Evolutionary conservation across 2,113 vertebrate genomes (phyloP), one percentile per base, ranked within the genome.

Genomic region (Sterrhoptilus dennistouni): DNA sequence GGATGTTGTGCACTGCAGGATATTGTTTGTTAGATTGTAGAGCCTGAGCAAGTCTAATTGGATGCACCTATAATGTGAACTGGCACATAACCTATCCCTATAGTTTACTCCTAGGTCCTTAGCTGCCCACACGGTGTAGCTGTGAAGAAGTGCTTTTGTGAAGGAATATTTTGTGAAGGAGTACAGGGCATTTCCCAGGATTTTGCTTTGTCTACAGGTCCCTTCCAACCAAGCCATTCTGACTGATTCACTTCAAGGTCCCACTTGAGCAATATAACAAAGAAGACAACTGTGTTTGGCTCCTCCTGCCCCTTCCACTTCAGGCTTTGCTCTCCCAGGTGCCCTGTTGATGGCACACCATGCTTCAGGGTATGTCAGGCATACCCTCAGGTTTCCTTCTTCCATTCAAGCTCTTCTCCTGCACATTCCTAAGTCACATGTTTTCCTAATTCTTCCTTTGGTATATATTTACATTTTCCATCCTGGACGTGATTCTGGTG

Each of bases 161-260:
- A 45, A 45, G 45, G 45, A 21, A 20, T 71, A 42, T 29, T 70
- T 17, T 61, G 18, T 5, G 2, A 40, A 21, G 29, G 54, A 53
- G 12, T 45, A 35, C 8, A 21, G 11, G 0, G 0, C 3, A 23
- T 69, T 69, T 42, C 18, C 4, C 20, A 61, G 15, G 14, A 36
- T 35, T 47, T 83, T 36, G 2, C 11, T 47, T 63, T 31, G 17
- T 49, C 33, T 77, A 20, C 23, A 63, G 6, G 31, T 49, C 12
- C 6, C 14, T 56, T 77, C 14, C 42, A 24, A 49, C 14, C 31
- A 83, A n/a, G 20, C 12, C 14, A 23, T 35, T 54, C 14, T 53
- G 17, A 47, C 4, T 54, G 12, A 49, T 42, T 68, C 20, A 31
- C 25, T 54, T 33, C 14, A 56, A 21, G 14, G 16, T 81, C 25